Evolutionary conservation across 2,797 vertebrate genomes (phyloP).

Genomic region (Capromys pilorides): DNA sequence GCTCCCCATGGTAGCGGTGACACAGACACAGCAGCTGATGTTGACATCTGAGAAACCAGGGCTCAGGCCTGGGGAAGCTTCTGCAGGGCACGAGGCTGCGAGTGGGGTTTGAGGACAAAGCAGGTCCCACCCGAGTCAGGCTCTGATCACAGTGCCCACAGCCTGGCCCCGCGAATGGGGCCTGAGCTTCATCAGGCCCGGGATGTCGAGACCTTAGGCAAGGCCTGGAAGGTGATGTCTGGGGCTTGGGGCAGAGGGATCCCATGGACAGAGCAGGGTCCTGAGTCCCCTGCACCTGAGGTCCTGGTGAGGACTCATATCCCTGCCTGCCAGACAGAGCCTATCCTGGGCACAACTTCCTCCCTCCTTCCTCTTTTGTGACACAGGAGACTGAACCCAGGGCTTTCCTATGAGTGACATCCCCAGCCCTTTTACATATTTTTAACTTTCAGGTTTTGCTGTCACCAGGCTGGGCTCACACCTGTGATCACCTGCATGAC

Average conservation of each 20-base stretch:
- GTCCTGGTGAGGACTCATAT: not conserved
- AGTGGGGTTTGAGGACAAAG: not conserved
- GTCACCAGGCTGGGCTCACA: not conserved
- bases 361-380: not conserved
- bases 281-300: not conserved
- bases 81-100: not conserved
- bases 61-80: not conserved
- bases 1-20: not conserved
- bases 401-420: not conserved
- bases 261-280: not conserved
- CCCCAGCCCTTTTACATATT: not conserved
- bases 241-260: not conserved
- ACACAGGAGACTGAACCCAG: not conserved
- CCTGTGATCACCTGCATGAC: not conserved
- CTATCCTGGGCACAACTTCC: not conserved
- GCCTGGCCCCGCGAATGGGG: not conserved
- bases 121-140: not conserved
- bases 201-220: not conserved
- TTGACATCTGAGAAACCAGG: not conserved
- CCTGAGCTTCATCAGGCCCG: not conserved
- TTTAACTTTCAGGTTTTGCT: not conserved
- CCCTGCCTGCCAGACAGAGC: not conserved
- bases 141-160: not conserved
- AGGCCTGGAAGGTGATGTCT: not conserved
- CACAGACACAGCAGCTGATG: not conserved